Evolutionary conservation across 23 tunicate species (phyloP).

Genomic region (Diplosoma virens): DNA sequence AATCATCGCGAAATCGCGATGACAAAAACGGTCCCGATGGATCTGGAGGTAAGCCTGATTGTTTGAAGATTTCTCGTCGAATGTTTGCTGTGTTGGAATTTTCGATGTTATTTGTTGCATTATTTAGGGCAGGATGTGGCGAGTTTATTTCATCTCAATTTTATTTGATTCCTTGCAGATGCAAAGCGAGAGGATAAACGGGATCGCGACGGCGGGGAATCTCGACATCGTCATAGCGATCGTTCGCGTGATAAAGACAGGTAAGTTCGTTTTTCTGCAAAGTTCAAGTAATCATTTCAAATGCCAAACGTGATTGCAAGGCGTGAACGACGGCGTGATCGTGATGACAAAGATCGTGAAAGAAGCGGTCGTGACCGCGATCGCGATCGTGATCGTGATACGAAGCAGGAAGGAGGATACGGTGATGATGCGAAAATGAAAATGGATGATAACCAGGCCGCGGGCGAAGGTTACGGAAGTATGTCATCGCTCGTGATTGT

Average conservation of each 20-base stretch:
- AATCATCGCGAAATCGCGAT: constrained; percentile 16
- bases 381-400: neutral
- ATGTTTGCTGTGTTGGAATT: neutral
- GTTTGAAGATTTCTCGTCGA: neutral
- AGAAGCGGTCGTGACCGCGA: constrained; percentile 34
- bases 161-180: neutral
- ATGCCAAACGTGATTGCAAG: too few relatives aligned
- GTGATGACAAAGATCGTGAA: constrained; percentile 45
- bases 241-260: constrained; percentile 46
- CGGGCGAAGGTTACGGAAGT: too few relatives aligned
- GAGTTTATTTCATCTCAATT: too few relatives aligned
- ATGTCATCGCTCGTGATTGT: too few relatives aligned
- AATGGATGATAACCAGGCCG: too few relatives aligned
- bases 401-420: neutral
- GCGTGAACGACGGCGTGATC: constrained; percentile 31
- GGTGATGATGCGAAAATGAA: neutral
- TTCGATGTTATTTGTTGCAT: neutral
- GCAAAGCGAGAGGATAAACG: constrained; percentile 19
- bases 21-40: constrained; percentile 14
- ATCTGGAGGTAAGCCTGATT: constrained; percentile 18
- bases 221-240: constrained; percentile 44
- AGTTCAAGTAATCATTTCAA: neutral
- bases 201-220: constrained; percentile 26
- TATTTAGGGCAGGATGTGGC: too few relatives aligned
- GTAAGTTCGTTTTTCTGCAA: neutral